phyloP scores from a whole-genome alignment of 2,888 invertebrate genomes.

The Furcula furcula region DNA sequence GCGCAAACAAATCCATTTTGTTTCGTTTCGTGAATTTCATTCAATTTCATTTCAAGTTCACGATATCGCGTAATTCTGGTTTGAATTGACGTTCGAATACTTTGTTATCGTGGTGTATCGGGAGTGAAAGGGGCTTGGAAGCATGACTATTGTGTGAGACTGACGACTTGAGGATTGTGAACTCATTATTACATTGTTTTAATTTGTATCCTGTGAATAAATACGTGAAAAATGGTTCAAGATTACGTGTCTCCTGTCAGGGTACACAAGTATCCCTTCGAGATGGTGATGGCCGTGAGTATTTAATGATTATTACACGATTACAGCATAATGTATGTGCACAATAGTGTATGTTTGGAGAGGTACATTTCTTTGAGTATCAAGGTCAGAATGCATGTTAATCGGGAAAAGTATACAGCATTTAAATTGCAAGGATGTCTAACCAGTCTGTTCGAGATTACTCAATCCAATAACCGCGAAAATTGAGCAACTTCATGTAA shows the following conservation, averaged over 20 bases:
- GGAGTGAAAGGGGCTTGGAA: constrained; percentile 58
- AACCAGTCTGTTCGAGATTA: not conserved
- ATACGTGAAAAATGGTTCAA: constrained; percentile 90
- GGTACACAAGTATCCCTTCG: constrained; percentile 97
- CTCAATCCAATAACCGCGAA: not conserved
- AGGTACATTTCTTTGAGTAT: not conserved
- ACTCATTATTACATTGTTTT: constrained; percentile 53
- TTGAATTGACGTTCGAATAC: constrained; percentile 50
- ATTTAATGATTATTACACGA: constrained; percentile 12
- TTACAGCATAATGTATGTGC: too few relatives aligned
- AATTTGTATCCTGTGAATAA: constrained; percentile 44
- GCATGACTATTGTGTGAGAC: constrained; percentile 63
- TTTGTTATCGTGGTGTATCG: constrained; percentile 52
- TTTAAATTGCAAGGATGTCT: constrained; percentile 9
- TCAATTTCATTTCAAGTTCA: constrained; percentile 53
- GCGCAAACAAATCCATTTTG: constrained; percentile 53
- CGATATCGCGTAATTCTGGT: constrained; percentile 44
- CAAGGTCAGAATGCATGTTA: constrained; percentile 24
- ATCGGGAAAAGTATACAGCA: not conserved
- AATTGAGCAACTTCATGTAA: not conserved
- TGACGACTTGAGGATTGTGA: constrained; percentile 40
- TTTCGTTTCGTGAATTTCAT: constrained; percentile 34
- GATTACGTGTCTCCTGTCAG: constrained; percentile 96
- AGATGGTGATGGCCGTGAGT: constrained; percentile 97
- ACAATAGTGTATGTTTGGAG: constrained; percentile 11